Evolutionary conservation across 2,113 vertebrate species (phyloP).

Genomic region (Mystacornis crossleyi): DNA sequence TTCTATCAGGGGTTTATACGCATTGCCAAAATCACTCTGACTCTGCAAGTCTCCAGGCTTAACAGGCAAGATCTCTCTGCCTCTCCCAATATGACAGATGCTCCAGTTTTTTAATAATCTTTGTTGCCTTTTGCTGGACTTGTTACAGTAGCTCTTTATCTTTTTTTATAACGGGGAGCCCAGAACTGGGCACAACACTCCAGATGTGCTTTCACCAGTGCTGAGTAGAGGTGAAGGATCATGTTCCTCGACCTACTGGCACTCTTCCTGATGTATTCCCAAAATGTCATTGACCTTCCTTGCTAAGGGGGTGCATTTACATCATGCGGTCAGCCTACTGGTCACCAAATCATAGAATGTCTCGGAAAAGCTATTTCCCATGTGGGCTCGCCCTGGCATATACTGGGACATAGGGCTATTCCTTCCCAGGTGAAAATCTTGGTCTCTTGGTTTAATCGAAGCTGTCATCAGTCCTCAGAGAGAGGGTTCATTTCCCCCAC

Average conservation of each 20-base stretch:
- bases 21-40: not conserved
- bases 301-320: not conserved
- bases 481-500: not conserved
- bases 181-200: not conserved
- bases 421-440: not conserved
- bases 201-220: not conserved
- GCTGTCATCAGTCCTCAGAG: not conserved
- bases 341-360: not conserved
- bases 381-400: fast-evolving
- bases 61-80: not conserved
- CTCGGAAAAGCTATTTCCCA: not conserved
- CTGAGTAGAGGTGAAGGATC: not conserved
- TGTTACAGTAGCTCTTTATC: not conserved
- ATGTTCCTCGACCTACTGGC: not conserved
- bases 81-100: not conserved
- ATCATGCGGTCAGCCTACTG: not conserved
- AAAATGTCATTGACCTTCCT: not conserved
- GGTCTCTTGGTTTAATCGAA: not conserved
- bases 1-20: not conserved
- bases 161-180: not conserved
- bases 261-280: not conserved
- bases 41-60: not conserved
- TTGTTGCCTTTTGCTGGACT: not conserved
- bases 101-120: not conserved
- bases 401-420: fast-evolving